These are phyloP conservation scores for Cetoscarus ocellatus DNA, from an alignment of 2,797 vertebrate species.

Conservation along the genomic window DNA sequence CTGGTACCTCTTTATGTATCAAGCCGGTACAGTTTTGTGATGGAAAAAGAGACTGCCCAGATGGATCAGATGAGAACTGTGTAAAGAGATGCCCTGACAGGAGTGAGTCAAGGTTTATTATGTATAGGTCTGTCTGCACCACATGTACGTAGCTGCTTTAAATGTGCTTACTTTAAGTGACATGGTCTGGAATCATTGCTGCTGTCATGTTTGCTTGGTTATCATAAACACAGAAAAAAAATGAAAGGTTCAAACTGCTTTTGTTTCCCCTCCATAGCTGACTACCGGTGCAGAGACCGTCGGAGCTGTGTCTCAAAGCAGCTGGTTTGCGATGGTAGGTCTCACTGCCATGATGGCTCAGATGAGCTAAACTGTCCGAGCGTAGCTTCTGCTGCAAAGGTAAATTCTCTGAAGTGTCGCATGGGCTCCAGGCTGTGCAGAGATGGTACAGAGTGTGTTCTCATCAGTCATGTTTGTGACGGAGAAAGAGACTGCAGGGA, in stretches of 20 bases:
- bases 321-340: conserved; percentile 73
- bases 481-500: conserved; percentile 88
- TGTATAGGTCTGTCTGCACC: background rate
- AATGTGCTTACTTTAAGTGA: too few species aligned
- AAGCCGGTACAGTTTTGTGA: conserved; percentile 84
- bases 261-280: conserved; percentile 31
- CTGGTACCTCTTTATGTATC: conserved; percentile 79
- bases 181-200: too few species aligned
- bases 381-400: background rate
- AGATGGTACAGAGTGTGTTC: conserved; percentile 83
- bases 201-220: background rate
- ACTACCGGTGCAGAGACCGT: conserved; percentile 69
- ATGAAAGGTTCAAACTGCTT: background rate
- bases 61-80: conserved; percentile 89
- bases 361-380: conserved; percentile 68
- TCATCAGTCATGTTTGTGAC: conserved; percentile 84
- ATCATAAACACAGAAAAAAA: background rate
- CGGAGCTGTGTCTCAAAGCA: conserved; percentile 59
- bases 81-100: conserved; percentile 72
- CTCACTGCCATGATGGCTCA: conserved; percentile 77
- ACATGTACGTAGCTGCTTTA: too few species aligned
- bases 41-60: conserved; percentile 85
- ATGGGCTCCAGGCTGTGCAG: conserved; percentile 74
- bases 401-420: conserved; percentile 51
- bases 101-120: conserved; percentile 67